phyloP scores from a whole-genome alignment of 2,888 invertebrate species.

The Serrognathus titanus region DNA sequence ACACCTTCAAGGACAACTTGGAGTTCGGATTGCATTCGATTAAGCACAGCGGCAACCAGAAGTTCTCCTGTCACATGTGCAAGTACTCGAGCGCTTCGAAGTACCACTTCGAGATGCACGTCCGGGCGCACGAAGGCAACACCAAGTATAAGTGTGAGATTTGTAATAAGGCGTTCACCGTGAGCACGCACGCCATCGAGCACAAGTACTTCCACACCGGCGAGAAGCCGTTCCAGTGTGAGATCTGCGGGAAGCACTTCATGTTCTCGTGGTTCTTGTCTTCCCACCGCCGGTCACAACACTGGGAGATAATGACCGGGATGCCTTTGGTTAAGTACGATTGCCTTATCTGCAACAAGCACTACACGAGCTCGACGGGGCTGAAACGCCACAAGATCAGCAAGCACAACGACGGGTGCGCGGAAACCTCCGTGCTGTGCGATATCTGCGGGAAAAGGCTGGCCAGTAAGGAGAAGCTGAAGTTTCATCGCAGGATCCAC shows the following conservation, averaged over 20 bases:
- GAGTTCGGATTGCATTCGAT: constrained; percentile 41
- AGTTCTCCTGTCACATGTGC: constrained; percentile 41
- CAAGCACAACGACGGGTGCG: constrained; percentile 51
- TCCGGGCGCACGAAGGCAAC: constrained; percentile 48
- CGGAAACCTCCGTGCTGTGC: constrained; percentile 50
- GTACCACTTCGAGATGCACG: constrained; percentile 44
- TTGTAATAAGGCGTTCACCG: constrained; percentile 50
- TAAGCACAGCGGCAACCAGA: constrained; percentile 35
- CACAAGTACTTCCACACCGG: constrained; percentile 52
- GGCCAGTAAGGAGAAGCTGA: constrained; percentile 42
- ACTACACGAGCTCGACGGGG: constrained; percentile 41
- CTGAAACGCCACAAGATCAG: constrained; percentile 40
- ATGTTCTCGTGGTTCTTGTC: constrained; percentile 54
- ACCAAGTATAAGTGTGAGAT: constrained; percentile 49
- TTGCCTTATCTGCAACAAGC: constrained; percentile 44
- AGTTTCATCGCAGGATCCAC: constrained; percentile 43
- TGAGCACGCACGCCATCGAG: constrained; percentile 52
- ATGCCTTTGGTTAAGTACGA: constrained; percentile 48
- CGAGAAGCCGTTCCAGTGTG: constrained; percentile 51
- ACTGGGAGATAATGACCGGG: constrained; percentile 48
- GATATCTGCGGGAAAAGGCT: constrained; percentile 44
- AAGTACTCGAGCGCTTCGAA: constrained; percentile 38
- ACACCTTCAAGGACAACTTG: constrained; percentile 39
- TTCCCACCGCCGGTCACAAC: constrained; percentile 51
- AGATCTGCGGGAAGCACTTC: constrained; percentile 55